Percentiles rank a stretch among this genome's conserved stretches.
Conservation (phyloP, 2,797 vertebrate species). For the Eurystomus glaucurus region DNA sequence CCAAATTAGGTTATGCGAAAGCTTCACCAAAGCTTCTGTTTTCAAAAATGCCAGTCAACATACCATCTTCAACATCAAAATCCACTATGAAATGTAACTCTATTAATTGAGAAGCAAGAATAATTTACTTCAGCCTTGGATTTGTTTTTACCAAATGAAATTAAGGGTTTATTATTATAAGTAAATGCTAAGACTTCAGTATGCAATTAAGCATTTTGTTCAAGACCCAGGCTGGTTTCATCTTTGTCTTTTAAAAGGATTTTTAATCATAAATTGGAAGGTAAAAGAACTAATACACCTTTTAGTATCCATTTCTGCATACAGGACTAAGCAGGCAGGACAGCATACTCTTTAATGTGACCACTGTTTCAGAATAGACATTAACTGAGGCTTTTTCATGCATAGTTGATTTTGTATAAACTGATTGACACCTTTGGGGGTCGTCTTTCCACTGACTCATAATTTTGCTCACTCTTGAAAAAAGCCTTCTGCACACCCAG, state of each 20-base stretch:
- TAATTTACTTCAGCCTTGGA: not conserved
- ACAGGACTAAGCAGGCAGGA: not conserved
- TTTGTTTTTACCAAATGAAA: not conserved
- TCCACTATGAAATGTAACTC: not conserved
- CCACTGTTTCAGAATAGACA: constrained; percentile 79
- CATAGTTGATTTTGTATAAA: constrained; percentile 92
- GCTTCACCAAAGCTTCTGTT: not conserved
- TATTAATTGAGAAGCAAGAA: not conserved
- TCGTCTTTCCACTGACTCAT: constrained; percentile 87
- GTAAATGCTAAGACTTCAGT: not conserved
- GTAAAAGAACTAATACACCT: not conserved
- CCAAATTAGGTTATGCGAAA: not conserved
- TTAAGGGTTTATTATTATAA: not conserved
- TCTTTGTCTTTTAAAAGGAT: not conserved
- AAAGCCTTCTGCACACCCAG: constrained; percentile 77
- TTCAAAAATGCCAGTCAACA: not conserved
- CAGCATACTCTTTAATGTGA: constrained; percentile 50
- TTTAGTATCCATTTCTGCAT: not conserved
- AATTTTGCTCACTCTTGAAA: constrained; percentile 88
- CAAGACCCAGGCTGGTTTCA: not conserved
- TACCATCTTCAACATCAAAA: not conserved
- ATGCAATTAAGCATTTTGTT: not conserved
- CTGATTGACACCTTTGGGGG: constrained; percentile 93
- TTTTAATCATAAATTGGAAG: not conserved
- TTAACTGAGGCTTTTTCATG: constrained; percentile 91